Percentiles rank a stretch among this genome's conserved stretches.
phyloP scores from a whole-genome alignment of 2,797 vertebrate genomes.

The Remorina albescens region DNA sequence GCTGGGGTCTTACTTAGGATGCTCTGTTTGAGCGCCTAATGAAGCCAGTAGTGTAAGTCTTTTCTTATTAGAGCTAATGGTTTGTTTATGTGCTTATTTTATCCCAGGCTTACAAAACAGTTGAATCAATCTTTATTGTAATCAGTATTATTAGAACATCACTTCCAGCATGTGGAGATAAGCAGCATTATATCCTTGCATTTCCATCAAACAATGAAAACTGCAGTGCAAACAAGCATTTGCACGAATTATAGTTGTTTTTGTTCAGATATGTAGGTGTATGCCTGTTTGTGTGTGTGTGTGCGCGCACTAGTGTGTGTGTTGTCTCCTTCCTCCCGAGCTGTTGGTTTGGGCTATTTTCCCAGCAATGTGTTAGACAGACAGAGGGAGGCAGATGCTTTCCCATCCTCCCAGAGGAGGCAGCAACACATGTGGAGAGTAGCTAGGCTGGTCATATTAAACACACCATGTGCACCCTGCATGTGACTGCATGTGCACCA shows the following conservation, averaged over 20 bases:
- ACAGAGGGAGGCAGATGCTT: constrained; percentile 81
- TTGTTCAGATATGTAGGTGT: constrained; percentile 20
- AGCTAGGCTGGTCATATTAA: constrained; percentile 84
- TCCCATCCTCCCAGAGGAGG: constrained; percentile 82
- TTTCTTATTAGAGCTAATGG: constrained; percentile 59
- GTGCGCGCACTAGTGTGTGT: constrained; percentile 20
- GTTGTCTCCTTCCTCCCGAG: constrained; percentile 46
- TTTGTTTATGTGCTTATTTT: constrained; percentile 63
- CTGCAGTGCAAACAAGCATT: constrained; percentile 23
- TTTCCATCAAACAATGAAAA: constrained; percentile 35
- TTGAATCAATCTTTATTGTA: constrained; percentile 43
- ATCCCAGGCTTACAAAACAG: constrained; percentile 31
- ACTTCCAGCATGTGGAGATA: constrained; percentile 45
- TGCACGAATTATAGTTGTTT: constrained; percentile 45
- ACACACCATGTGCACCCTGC: constrained; percentile 83
- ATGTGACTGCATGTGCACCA: constrained; percentile 66
- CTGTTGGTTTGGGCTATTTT: constrained; percentile 73
- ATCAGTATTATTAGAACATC: constrained; percentile 53
- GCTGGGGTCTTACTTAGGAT: constrained; percentile 34
- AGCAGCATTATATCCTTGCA: constrained; percentile 24
- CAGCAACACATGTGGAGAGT: constrained; percentile 77
- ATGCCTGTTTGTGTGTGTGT: constrained; percentile 8
- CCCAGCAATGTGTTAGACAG: constrained; percentile 76
- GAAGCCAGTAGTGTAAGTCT: constrained; percentile 50
- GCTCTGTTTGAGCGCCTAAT: constrained; percentile 57